Conservation (phyloP, 2,113 vertebrate genomes). For the Garra rufa region DNA sequence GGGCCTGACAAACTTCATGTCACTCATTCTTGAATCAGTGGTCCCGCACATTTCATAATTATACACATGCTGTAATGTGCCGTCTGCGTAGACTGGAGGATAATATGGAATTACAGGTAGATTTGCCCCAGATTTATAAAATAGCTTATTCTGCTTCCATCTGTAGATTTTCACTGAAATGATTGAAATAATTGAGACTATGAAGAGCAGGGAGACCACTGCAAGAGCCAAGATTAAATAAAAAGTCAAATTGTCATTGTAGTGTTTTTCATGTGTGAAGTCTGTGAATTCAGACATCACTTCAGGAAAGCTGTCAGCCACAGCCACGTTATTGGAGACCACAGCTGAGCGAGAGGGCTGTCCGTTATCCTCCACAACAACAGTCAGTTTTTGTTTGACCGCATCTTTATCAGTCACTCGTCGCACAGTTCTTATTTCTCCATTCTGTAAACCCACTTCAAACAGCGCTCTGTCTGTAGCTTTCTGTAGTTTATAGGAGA, state of each 20-base stretch:
- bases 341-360: no score
- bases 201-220: conserved; percentile 68
- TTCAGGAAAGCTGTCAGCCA: conserved; percentile 76
- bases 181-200: conserved; percentile 68
- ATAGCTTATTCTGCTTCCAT: conserved; percentile 60
- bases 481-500: no score
- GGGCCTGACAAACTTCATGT: conserved; percentile 47
- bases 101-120: conserved; percentile 68
- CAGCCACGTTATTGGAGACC: no score
- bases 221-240: conserved; percentile 60
- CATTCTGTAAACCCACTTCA: no score
- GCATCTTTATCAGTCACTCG: no score
- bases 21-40: conserved; percentile 75
- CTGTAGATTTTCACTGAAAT: conserved; percentile 60
- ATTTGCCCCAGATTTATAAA: conserved; percentile 58
- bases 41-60: conserved; percentile 77
- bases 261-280: conserved; percentile 43
- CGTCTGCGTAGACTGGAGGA: conserved; percentile 75
- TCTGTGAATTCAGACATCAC: conserved; percentile 66
- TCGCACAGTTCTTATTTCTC: no score
- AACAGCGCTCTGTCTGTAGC: no score
- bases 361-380: no score
- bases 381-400: no score
- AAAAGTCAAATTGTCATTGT: conserved; percentile 45
- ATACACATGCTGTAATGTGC: conserved; percentile 72